These are phyloP conservation scores for Pterostichus madidus DNA, from an alignment of 2,888 invertebrate genomes.

Conservation along the genomic window DNA sequence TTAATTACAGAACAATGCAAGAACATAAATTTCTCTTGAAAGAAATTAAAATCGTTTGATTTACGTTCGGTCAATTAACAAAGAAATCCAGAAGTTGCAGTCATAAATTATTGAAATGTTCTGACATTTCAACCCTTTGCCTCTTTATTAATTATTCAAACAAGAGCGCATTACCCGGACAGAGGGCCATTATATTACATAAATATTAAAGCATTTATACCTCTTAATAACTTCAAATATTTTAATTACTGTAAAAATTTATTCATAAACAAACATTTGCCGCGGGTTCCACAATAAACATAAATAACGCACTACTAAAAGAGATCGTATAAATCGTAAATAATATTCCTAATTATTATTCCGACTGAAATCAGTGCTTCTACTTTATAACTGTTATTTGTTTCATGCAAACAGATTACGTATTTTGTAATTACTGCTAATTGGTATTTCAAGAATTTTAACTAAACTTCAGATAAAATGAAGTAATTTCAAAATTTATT, in stretches of 20 bases:
- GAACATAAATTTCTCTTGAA: constrained; percentile 63
- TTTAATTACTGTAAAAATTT: constrained; percentile 37
- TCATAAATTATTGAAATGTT: constrained; percentile 64
- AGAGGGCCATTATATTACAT: constrained; percentile 38
- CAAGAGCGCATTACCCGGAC: constrained; percentile 25
- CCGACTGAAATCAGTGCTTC: neutral
- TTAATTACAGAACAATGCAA: constrained; percentile 66
- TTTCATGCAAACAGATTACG: no score
- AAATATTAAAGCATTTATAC: constrained; percentile 51
- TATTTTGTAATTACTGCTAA: no score
- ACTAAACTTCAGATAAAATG: no score
- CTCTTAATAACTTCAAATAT: constrained; percentile 45
- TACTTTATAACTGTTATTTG: neutral
- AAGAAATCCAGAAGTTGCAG: constrained; percentile 63
- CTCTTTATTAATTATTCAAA: constrained; percentile 63
- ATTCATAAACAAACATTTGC: constrained; percentile 51
- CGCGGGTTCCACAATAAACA: constrained; percentile 4
- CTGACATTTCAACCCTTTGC: constrained; percentile 56
- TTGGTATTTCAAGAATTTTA: no score
- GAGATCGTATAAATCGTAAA: constrained; percentile 18
- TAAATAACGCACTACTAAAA: constrained; percentile 9
- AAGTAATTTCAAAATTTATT: no score
- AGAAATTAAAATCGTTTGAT: constrained; percentile 66
- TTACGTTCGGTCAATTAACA: constrained; percentile 64
- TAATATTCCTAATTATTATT: constrained; percentile 26